These are phyloP conservation scores for Syngnathus acus DNA, from an alignment of 2,797 vertebrate species.

Conservation along the genomic window DNA sequence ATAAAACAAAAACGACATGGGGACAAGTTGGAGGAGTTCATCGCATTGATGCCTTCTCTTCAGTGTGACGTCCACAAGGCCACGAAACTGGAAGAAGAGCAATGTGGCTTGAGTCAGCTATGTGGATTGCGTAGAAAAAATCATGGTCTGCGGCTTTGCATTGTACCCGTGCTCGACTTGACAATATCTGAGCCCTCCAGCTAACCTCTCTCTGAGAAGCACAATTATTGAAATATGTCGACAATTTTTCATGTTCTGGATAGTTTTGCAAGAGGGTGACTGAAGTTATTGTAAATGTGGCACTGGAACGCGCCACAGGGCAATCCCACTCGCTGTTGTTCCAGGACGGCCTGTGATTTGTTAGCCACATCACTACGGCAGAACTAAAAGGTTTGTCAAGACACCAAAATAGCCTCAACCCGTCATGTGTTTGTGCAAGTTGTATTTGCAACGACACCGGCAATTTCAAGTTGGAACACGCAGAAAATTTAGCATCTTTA, in stretches of 20 bases:
- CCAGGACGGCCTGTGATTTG: neutral
- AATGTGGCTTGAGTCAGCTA: constrained; percentile 29
- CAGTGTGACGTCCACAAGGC: neutral
- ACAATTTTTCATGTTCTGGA: constrained; percentile 1
- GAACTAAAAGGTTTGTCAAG: neutral
- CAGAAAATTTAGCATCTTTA: neutral
- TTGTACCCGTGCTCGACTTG: constrained; percentile 14
- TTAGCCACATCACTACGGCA: constrained; percentile 6
- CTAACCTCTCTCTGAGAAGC: constrained; percentile 8
- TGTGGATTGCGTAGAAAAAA: constrained; percentile 23
- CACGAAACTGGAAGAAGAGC: constrained; percentile 5
- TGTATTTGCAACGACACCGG: neutral
- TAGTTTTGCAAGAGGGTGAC: constrained; percentile 1
- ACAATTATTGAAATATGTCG: constrained; percentile 17
- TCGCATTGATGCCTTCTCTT: neutral
- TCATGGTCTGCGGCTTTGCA: constrained; percentile 10
- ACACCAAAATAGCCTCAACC: neutral
- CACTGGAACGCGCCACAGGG: neutral
- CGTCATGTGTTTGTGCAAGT: neutral
- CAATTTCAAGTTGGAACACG: neutral
- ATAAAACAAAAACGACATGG: neutral
- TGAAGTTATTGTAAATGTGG: constrained; percentile 6
- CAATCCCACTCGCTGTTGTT: constrained; percentile 8
- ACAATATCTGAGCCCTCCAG: constrained; percentile 8
- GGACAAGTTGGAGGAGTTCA: constrained; percentile 1